These are phyloP conservation scores for Laticauda laticaudata DNA, from an alignment of 2,113 vertebrate genomes.

Conservation along the genomic window DNA sequence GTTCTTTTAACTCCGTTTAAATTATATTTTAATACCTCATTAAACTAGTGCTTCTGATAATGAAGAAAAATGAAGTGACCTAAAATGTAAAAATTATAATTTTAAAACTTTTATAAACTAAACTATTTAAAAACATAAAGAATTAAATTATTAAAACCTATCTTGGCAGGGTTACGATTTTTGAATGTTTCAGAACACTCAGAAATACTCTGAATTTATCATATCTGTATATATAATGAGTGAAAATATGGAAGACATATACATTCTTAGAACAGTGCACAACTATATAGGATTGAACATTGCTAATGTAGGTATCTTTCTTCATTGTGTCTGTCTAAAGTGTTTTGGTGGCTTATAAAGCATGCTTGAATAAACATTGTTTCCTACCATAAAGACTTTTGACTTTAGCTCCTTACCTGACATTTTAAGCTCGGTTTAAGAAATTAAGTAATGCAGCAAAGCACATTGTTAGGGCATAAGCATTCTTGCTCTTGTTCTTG, in stretches of 20 bases:
- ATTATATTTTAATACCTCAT: background rate
- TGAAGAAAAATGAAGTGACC: background rate
- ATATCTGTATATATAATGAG: background rate
- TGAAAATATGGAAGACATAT: background rate
- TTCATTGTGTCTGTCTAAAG: background rate
- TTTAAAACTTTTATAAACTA: background rate
- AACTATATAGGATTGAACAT: background rate
- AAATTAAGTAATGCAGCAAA: conserved; percentile 18
- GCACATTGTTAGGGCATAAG: background rate
- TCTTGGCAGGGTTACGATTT: background rate
- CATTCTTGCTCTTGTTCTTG: background rate
- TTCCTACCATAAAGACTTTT: conserved; percentile 11
- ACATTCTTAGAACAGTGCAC: background rate
- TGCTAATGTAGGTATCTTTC: background rate
- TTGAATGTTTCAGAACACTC: background rate
- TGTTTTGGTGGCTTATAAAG: background rate
- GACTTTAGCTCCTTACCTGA: conserved; percentile 1
- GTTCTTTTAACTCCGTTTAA: background rate
- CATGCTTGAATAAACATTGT: background rate
- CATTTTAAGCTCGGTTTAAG: background rate
- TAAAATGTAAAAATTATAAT: background rate
- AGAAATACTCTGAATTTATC: background rate
- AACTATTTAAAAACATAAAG: background rate
- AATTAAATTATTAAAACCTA: background rate
- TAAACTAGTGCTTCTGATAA: background rate